Evolutionary conservation across 2,888 invertebrate genomes (phyloP), one percentile per base, ranked within the genome.

Genomic region (Lochmaea capreae): DNA sequence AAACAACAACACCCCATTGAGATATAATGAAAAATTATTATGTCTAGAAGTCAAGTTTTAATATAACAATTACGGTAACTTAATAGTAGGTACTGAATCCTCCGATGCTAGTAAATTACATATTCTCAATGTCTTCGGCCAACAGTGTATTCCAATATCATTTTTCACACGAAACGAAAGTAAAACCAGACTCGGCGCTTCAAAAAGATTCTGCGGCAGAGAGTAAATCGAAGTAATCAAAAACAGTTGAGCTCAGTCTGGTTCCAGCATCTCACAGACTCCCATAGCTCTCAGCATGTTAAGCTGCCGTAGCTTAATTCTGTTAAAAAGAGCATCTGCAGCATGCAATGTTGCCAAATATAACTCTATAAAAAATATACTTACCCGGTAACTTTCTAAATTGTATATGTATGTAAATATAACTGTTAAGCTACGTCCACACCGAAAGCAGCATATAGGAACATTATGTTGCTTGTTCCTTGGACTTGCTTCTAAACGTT

Each of bases 281-380:
- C 81, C 81, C 78, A 81, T 79, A 71, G 81, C 75, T 82, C 83
- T 16, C 83, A 81, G 82, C 81, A 77, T 77, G 83, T 63, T 68
- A 74, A 76, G 83, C 83, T 81, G 83, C 83, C 79, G 83, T 82
- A 79, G 80, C 81, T 83, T 82, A 82, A 82, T 83, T 82, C 82
- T 79, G 80, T 82, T 82, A 81, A 83, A 82, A 81, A 82, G 81
- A 79, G 78, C 79, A 77, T 78, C 81, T 77, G 79, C 80, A 76
- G 33, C 71, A 66, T 65, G 59, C 74, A 67, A 71, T 54, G 62
- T 71, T 63, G 62, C 43, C 62, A 63, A 63, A 54, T 18, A 46
- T 39, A 8, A n/a, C 14, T 49, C 5, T n/a, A 18, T 22, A 58
- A 18, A 22, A 22, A 58, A 18, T 39, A 39, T 9, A 39, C 1